Evolutionary conservation across 2,888 invertebrate species (phyloP), one percentile per base, ranked within the genome.

Genomic region (Parnassius mnemosyne): DNA sequence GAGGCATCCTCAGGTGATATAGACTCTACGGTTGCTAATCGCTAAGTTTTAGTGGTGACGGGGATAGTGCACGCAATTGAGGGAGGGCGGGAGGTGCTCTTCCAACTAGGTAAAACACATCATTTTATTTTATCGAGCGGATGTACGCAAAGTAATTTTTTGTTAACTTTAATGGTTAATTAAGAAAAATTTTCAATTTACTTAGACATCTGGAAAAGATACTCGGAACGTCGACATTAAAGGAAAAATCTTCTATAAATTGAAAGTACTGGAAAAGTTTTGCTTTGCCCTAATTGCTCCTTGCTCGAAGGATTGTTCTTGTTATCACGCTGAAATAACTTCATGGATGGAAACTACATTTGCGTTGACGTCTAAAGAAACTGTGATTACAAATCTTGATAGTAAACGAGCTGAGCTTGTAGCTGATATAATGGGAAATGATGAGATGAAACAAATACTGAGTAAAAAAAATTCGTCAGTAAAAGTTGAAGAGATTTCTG

Each of bases 231-330:
- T 89, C 52, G 87, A 89, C 61, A 84, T 89, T 63, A 89, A 82
- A 73, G 89, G 85, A 16, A 90, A 84, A 78, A 91, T 91, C 67
- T 72, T 90, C 25, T 88, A 77, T 58, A 90, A 90, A 75, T 69
- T 91, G 13, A 90, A 89, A 70, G 80, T 91, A 13, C 74, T 91
- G 50, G 91, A 91, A 76, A 89, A 85, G 65, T 91, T 91, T 70
- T 78, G 83, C 61, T 69, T 79, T n/a, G 91, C 90, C 9, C 67
- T 91, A 49, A 80, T 90, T 68, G 81, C 88, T 25, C 90, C 91
- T 12, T 90, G 90, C 68, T 79, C 83, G 1, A 81, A 81, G 74
- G 79, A 84, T 2, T 87, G 85, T 67, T 69, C 82, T 12, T 90
- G 90, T 66, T 85, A 80, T 66, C 81, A 77, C 54, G 78, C 83